Base-by-base conservation (phyloP, 2,797 vertebrate species). In the Acanthis flammea region DNA sequence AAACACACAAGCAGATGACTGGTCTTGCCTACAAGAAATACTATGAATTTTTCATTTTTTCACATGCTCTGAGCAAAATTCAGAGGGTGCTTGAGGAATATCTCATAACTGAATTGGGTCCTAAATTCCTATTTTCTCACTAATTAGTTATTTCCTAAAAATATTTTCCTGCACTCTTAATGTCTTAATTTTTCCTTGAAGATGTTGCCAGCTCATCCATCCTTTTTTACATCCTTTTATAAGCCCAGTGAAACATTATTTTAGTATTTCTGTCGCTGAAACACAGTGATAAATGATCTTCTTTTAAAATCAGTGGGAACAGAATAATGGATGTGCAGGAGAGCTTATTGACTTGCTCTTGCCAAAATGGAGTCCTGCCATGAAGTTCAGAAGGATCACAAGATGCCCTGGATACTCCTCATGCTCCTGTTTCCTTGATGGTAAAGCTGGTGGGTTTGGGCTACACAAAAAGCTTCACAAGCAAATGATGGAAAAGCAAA, bases 11-110 rank as follows among this genome's bases (percentile, higher is more conserved):
- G 48, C 92, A 81, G 78, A 86, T 85, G 81, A 91, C 82, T 72
- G 79, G 82, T 91, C 81, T 93, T 94, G 60, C 78, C 57, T 45
- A 90, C 44, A 91, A 91, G 92, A 91, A 92, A 93, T 77, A 80
- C 62, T 70, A 96, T 95, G 93, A 93, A 96, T 92, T 95, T 94
- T 91, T 90, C 75, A 76, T 92, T 95, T 95, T 72, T 88, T 86
- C 94, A 94, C 51, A 88, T 55, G 54, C 85, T 95, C 90, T 51
- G 60, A 75, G 90, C 70, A 84, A 91, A 82, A 93, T 90, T 79
- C 91, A 93, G 84, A 77, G 73, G 33, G 55, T 92, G 83, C 79
- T 92, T 50, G 24, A 91, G 87, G 79, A 95, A 91, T 22, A 42
- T 75, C 67, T 84, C 41, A 6, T 55, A 84, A 88, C 33, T 1